Evolutionary conservation across 2,797 vertebrate species (phyloP).

Genomic region (Mico argentatus): DNA sequence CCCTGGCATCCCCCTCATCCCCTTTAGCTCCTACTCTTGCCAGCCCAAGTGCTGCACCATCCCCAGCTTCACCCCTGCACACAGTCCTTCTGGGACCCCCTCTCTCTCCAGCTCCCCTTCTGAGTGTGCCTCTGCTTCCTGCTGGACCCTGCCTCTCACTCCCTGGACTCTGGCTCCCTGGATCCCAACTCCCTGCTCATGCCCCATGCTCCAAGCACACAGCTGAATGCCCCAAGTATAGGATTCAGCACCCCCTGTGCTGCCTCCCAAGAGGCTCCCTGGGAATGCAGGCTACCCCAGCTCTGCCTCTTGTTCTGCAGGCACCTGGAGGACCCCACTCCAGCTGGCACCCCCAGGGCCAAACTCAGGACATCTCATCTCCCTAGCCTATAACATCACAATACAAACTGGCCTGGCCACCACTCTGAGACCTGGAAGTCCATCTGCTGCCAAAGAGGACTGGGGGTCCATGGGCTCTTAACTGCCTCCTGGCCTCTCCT

Average conservation of each 20-base stretch:
- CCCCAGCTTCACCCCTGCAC: background rate
- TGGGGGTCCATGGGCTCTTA: background rate
- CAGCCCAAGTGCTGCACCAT: background rate
- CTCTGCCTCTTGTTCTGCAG: background rate
- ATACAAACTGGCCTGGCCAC: background rate
- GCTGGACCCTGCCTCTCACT: background rate
- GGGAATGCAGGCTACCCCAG: background rate
- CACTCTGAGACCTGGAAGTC: background rate
- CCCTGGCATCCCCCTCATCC: no score
- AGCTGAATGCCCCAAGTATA: fast-evolving
- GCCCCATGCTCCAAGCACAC: no score
- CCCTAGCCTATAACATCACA: background rate
- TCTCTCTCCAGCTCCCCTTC: background rate
- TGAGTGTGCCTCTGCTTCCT: background rate
- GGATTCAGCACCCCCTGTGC: background rate
- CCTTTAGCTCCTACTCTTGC: background rate
- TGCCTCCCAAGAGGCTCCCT: background rate
- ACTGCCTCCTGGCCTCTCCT: background rate
- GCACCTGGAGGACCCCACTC: background rate
- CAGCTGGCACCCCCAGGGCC: background rate
- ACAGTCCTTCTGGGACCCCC: background rate
- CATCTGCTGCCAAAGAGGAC: no score
- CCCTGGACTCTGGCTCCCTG: background rate
- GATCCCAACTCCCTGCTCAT: no score
- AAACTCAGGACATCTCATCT: fast-evolving